Percentiles rank a stretch among this genome's conserved stretches.
These are phyloP conservation scores for Sturmia bella DNA, from an alignment of 2,888 invertebrate genomes.

Conservation along the genomic window DNA sequence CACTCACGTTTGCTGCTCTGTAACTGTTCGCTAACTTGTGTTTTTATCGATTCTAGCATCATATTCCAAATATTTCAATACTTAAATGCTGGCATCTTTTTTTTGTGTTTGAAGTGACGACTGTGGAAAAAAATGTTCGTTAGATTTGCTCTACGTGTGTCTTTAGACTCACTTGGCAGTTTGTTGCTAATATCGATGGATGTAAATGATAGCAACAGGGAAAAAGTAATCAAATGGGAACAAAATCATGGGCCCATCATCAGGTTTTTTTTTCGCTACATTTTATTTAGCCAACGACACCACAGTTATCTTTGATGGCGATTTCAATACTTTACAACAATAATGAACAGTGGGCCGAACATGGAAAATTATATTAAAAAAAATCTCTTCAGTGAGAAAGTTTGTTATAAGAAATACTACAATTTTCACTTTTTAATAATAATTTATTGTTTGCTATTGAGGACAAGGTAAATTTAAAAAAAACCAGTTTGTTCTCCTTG, in stretches of 20 bases:
- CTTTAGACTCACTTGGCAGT: slow-evolving; percentile 1
- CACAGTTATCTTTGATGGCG: slow-evolving; percentile 5
- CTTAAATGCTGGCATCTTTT: slow-evolving; percentile 1
- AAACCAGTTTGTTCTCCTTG: no score
- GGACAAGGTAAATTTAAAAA: no score
- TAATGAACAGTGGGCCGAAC: slow-evolving; percentile 26
- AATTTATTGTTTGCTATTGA: background rate
- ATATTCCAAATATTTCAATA: slow-evolving; percentile 46
- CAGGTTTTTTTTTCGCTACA: slow-evolving; percentile 4
- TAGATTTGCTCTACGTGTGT: background rate
- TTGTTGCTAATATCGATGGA: slow-evolving; percentile 10
- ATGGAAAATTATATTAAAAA: no score
- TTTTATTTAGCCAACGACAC: background rate
- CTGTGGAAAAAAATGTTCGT: slow-evolving; percentile 27
- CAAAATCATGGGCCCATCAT: slow-evolving; percentile 46
- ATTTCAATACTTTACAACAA: slow-evolving; percentile 14
- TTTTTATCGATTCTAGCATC: background rate
- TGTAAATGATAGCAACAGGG: slow-evolving; percentile 9
- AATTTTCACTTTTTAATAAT: background rate
- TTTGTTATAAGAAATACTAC: background rate
- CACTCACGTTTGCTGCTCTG: background rate
- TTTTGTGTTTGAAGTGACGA: background rate
- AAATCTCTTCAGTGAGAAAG: background rate
- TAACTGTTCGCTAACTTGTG: background rate
- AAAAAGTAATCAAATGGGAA: slow-evolving; percentile 37